Conservation (phyloP, 2,113 vertebrate genomes). For the Aleadryas rufinucha region DNA sequence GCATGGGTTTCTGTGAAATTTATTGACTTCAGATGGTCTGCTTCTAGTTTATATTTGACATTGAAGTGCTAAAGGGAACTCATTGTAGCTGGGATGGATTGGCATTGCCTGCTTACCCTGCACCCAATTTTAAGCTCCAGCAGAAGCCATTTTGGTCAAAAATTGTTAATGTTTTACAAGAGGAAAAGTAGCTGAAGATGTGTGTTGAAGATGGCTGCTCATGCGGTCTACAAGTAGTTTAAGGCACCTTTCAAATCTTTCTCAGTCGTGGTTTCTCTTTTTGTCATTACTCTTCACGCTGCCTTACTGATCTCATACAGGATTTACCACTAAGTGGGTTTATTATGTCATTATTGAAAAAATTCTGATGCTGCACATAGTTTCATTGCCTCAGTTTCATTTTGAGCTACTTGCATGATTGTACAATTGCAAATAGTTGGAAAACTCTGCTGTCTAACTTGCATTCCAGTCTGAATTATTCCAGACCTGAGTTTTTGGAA, state of each 20-base stretch:
- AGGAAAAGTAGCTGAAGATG: neutral
- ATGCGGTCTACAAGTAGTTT: neutral
- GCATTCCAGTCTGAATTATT: neutral
- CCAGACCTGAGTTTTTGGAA: neutral
- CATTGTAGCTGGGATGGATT: neutral
- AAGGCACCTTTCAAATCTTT: neutral
- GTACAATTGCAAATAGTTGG: neutral
- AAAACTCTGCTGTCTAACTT: neutral
- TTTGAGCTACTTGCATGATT: neutral
- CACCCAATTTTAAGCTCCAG: neutral
- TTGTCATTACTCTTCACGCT: neutral
- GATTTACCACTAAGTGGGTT: neutral
- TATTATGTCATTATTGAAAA: neutral
- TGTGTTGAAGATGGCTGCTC: neutral
- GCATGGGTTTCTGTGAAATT: neutral
- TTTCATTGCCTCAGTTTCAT: neutral
- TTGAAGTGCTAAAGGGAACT: neutral
- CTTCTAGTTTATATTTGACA: neutral
- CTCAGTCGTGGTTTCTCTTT: neutral
- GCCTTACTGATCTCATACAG: neutral
- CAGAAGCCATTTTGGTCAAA: neutral
- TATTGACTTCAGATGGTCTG: neutral
- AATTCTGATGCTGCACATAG: neutral
- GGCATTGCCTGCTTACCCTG: neutral
- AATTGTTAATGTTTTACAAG: neutral